Conservation (phyloP, 1,140 invertebrate species). For the Bombus confusus region DNA sequence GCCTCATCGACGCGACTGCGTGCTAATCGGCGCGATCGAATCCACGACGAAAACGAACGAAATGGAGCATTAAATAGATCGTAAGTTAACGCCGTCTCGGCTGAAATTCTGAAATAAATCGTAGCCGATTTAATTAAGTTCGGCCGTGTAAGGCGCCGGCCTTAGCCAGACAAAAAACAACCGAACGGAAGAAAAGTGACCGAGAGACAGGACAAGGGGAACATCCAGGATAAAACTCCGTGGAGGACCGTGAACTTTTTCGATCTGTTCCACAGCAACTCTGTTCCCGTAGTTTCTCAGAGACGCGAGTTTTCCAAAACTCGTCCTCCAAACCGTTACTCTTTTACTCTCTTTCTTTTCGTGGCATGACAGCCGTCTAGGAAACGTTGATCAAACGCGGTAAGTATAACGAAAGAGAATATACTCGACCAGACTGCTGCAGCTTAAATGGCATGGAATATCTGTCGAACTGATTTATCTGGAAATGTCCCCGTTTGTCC, state of each 20-base stretch:
- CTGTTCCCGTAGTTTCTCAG: neutral
- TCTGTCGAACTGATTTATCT: no score
- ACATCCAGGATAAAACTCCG: neutral
- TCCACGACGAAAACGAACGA: slow-evolving; percentile 31
- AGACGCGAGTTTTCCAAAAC: neutral
- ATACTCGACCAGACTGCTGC: no score
- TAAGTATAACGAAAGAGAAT: no score
- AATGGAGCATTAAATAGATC: slow-evolving; percentile 47
- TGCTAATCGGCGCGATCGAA: slow-evolving; percentile 43
- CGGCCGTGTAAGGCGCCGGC: slow-evolving; percentile 4
- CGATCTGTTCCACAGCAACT: slow-evolving; percentile 16
- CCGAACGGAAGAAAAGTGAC: slow-evolving; percentile 16
- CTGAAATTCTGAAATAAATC: slow-evolving; percentile 63
- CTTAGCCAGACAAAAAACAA: slow-evolving; percentile 14
- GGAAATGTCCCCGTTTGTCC: no score
- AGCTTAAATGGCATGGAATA: slow-evolving; percentile 38
- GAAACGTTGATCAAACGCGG: no score
- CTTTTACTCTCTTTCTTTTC: no score
- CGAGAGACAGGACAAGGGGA: neutral
- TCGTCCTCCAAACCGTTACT: no score
- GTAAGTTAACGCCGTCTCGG: slow-evolving; percentile 36
- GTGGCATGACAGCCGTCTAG: no score
- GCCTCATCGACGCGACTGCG: slow-evolving; percentile 30
- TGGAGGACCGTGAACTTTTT: slow-evolving; percentile 17
- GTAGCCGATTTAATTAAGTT: slow-evolving; percentile 66